Percentiles rank a stretch among this genome's conserved stretches.
Evolutionary conservation across 2,888 invertebrate genomes (phyloP).

Genomic region (Drosophila gaucha): DNA sequence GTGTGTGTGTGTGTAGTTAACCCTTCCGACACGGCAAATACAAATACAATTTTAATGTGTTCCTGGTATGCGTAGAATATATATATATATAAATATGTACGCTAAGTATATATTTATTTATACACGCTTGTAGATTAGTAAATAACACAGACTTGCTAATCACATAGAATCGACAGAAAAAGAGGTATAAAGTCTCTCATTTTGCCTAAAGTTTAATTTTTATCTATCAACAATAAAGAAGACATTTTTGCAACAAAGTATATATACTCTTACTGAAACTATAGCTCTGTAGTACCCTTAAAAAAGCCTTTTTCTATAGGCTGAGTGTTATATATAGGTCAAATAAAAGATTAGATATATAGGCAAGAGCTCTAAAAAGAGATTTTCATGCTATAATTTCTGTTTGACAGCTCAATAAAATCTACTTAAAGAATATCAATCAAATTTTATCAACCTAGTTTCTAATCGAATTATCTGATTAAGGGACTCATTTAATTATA

Average conservation of each 20-base stretch:
- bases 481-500: too few species aligned
- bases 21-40: constrained; percentile 1
- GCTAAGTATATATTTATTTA: not conserved
- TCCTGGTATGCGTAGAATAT: not conserved
- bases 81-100: not conserved
- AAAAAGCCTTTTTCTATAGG: too few species aligned
- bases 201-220: not conserved
- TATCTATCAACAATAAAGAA: not conserved
- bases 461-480: too few species aligned
- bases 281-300: too few species aligned
- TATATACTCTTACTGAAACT: not conserved
- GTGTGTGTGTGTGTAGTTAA: not conserved
- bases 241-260: too few species aligned
- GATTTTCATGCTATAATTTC: too few species aligned
- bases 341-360: too few species aligned
- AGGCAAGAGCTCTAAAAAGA: too few species aligned
- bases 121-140: constrained; percentile 8
- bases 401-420: too few species aligned
- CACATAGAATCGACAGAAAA: not conserved
- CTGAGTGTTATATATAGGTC: too few species aligned
- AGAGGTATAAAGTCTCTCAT: not conserved
- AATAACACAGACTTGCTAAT: constrained; percentile 31
- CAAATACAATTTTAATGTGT: not conserved
- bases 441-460: too few species aligned
- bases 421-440: too few species aligned